A percentile compares a stretch with the other conserved stretches of the same genome.
Conservation (phyloP, 2,888 invertebrate genomes). For the Rhodophaea formosa region DNA sequence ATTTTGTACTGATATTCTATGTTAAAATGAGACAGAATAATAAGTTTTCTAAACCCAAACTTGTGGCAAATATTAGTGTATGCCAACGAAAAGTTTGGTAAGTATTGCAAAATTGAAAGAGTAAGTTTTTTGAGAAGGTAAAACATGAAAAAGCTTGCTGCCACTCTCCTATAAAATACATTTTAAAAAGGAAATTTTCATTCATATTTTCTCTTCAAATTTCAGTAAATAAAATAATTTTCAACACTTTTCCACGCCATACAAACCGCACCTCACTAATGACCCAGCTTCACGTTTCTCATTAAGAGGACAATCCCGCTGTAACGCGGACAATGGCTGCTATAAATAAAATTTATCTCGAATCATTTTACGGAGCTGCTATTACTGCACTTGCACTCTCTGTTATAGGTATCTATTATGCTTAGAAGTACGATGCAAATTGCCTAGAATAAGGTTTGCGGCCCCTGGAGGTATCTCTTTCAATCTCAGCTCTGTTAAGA, state of each 20-base stretch:
- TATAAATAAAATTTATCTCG: conserved; percentile 25
- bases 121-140: not conserved
- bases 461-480: conserved; percentile 37
- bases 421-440: conserved; percentile 40
- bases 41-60: too few relatives aligned
- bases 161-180: too few relatives aligned
- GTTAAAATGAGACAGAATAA: too few relatives aligned
- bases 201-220: not conserved
- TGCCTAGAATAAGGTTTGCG: conserved; percentile 38
- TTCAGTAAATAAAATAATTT: conserved; percentile 14
- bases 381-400: conserved; percentile 20
- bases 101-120: not conserved
- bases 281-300: conserved; percentile 28
- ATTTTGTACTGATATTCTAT: too few relatives aligned
- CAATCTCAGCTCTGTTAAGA: conserved; percentile 46
- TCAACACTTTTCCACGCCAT: conserved; percentile 9
- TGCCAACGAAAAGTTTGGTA: not conserved
- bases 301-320: conserved; percentile 25
- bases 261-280: conserved; percentile 24
- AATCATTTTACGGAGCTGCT: conserved; percentile 22
- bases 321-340: conserved; percentile 23
- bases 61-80: too few relatives aligned
- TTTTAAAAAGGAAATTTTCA: too few relatives aligned
- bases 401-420: conserved; percentile 29
- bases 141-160: too few relatives aligned